Evolutionary conservation across 2,113 vertebrate genomes (phyloP).

Genomic region (Prietella phreatophila): DNA sequence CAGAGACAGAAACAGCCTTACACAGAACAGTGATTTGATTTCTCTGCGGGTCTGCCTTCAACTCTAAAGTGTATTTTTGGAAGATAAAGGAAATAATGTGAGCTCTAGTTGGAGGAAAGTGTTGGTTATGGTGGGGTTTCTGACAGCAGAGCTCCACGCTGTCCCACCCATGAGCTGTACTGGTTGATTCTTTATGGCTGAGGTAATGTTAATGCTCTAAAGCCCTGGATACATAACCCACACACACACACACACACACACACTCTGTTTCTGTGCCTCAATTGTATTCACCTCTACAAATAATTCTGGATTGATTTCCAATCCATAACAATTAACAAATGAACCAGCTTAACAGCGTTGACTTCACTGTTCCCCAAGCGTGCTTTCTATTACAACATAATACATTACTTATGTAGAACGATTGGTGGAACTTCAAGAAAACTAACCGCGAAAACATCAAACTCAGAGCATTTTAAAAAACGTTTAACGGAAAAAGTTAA

Average conservation of each 20-base stretch:
- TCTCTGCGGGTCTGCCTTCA: not conserved
- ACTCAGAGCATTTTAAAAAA: not conserved
- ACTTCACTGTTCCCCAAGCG: not conserved
- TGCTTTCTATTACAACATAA: too few species aligned
- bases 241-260: not conserved
- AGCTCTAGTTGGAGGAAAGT: not conserved
- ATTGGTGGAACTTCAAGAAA: not conserved
- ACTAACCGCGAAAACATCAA: not conserved
- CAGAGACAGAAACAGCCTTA: not conserved
- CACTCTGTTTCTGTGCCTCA: not conserved
- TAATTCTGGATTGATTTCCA: not conserved
- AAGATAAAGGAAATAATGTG: not conserved
- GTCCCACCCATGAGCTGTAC: constrained; percentile 44
- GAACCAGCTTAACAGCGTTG: not conserved
- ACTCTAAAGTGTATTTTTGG: not conserved
- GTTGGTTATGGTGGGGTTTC: not conserved
- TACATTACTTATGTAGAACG: not conserved
- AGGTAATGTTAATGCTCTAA: constrained; percentile 41
- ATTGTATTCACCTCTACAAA: not conserved
- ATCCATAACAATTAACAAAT: not conserved
- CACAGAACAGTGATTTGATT: not conserved
- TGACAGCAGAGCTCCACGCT: constrained; percentile 17
- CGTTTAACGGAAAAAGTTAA: not conserved
- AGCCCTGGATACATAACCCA: constrained; percentile 7
- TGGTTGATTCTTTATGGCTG: constrained; percentile 45